These are phyloP conservation scores for Chromobotia macracanthus DNA, from an alignment of 2,797 vertebrate genomes.

Conservation along the genomic window DNA sequence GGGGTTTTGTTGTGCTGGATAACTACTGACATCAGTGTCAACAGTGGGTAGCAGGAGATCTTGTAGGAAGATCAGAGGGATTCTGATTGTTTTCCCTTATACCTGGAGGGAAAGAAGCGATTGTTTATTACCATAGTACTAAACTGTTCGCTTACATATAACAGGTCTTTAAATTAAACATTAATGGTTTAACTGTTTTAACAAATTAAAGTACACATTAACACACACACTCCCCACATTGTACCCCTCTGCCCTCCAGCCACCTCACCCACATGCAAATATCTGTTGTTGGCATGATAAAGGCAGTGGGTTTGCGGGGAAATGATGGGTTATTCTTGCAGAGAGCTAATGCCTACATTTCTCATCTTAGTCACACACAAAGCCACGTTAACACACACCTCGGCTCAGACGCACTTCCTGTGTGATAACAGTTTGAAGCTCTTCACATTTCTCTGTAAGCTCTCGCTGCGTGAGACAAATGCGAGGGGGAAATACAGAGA, in stretches of 20 bases:
- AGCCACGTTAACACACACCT: conserved; percentile 65
- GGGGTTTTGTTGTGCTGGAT: too few species aligned
- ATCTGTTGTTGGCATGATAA: too few species aligned
- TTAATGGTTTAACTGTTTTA: too few species aligned
- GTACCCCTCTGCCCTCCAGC: too few species aligned
- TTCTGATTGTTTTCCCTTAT: not conserved
- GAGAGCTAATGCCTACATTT: conserved; percentile 16
- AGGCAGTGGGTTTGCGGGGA: conserved; percentile 20
- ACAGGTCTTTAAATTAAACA: too few species aligned
- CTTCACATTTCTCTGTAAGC: conserved; percentile 75
- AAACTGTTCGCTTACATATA: too few species aligned
- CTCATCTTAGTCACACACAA: not conserved
- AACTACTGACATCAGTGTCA: not conserved
- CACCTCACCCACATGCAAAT: too few species aligned
- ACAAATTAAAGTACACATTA: too few species aligned
- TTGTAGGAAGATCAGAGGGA: not conserved
- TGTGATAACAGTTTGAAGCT: conserved; percentile 72
- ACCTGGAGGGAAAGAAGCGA: conserved; percentile 4
- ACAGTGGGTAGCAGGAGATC: not conserved
- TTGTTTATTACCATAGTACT: not conserved
- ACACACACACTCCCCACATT: too few species aligned
- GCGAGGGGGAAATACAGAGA: conserved; percentile 37
- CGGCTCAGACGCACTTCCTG: conserved; percentile 77
- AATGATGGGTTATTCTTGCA: conserved; percentile 27
- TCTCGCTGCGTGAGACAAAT: conserved; percentile 68